Base-by-base conservation (phyloP, 1,140 invertebrate genomes). In the Aradophagus sp. region DNA sequence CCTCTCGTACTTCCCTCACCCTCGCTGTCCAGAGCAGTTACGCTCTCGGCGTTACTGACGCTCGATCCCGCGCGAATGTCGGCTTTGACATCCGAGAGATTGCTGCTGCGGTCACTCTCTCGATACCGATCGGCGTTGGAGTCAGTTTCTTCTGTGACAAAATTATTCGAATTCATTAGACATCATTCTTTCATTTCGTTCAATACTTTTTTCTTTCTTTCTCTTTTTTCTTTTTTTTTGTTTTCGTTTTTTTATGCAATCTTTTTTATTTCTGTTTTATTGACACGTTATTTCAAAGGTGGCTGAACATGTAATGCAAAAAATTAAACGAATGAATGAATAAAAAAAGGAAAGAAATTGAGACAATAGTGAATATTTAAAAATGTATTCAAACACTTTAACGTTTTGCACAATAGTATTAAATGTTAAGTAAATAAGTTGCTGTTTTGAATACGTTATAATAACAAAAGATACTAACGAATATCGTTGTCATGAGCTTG, bases 61-160 rank as follows among this genome's bases (percentile, higher is more conserved):
- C 91, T 96, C 45, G 92, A 93, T 56, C 93, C 93, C 29, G 95
- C 92, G 65, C 94, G 87, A 47, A 96, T 88, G 83, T 97, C 95
- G 35, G 94, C 87, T 85, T 97, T 97, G 77, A 96, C 85, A 84
- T 96, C 95, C 62, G 94, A 96, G 73, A 96, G 92, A 79, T 95
- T 95, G 38, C 95, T 96, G 76, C 93, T 95, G 62, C 92, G 88
- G 76, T 96, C 94, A 35, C 93, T 94, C 75, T 95, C 93, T 73
- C 93, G 93, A 75, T 91, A 93, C 78, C 93, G 89, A 83, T 94
- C 93, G 74, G 93, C 92, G 26, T 90, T 90, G 12, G 90, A 89
- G 73, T 91, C 89, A 12, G 87, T 85, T 55, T 87, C 81, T 66
- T 88, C 87, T 84, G 74, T 73, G 73, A 71, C 35, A 39, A 59